phyloP scores from a whole-genome alignment of 2,113 vertebrate species.

The Sapayoa aenigma region DNA sequence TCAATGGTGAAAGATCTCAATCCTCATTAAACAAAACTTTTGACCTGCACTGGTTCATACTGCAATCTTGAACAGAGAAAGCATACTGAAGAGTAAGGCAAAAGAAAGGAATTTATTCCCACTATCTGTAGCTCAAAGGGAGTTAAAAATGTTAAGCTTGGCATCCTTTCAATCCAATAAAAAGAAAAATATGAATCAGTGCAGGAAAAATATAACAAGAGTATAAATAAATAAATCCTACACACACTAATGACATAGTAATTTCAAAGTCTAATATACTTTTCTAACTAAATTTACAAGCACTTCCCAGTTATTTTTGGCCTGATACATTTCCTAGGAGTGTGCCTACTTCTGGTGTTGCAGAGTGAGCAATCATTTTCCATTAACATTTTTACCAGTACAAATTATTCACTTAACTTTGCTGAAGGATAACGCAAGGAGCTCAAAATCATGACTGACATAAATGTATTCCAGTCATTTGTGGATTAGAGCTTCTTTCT shows the following conservation, averaged over 20 bases:
- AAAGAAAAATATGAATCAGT: neutral
- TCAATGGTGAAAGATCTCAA: neutral
- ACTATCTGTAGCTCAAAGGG: neutral
- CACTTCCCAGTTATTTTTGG: neutral
- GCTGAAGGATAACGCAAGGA: conserved; percentile 15
- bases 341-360: neutral
- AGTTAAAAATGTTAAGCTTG: neutral
- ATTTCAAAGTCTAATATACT: neutral
- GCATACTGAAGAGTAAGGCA: neutral
- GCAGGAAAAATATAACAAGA: neutral
- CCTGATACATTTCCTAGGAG: neutral
- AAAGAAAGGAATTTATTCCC: neutral
- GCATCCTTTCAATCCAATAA: neutral
- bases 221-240: neutral
- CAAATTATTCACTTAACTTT: conserved; percentile 37
- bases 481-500: neutral
- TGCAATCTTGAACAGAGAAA: neutral
- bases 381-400: neutral
- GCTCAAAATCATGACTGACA: conserved; percentile 49
- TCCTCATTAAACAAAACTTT: neutral
- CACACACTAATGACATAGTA: neutral
- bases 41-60: neutral
- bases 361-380: neutral
- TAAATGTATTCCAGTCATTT: conserved; percentile 29
- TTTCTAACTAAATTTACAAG: neutral